Base-by-base conservation (phyloP, 2,797 vertebrate species). In the Craterocephalus amniculus region DNA sequence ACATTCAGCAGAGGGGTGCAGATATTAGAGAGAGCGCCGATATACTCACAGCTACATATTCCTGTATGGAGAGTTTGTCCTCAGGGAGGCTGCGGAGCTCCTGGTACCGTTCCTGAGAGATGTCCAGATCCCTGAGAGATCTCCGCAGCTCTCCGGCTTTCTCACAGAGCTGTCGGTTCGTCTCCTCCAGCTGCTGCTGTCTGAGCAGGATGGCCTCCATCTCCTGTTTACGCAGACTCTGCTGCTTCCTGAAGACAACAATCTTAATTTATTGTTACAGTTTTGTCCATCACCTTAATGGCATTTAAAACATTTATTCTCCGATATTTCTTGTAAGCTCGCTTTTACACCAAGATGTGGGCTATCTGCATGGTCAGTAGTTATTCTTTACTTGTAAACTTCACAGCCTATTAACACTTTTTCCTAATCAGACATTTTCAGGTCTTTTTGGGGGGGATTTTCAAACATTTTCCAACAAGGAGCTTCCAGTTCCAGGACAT, bases 131-230 rank as follows among this genome's bases (percentile, higher is more conserved):
- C 73, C 95, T 91, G 9, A 99, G 88, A 49, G 95, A 96, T 32
- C 93, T 92, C 3, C 96, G 95, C 61, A 99, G 88, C 81, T 97
- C 96, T 68, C 97, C 97, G 2, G 96, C 95, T 58, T 94, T 95
- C 67, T 98, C 96, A 56, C 96, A 94, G 75, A 99, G 90, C 36
- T 97, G 95, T 24, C 73, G 82, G 88, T 99, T 98, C 0, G 95
- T 97, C 86, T 98, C 96, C 86, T 99, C 98, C 7, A 99, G 92
- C 74, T 98, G 97, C 82, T 96, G 96, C 90, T 99, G 98, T 71
- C 96, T 93, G 78, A 96, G 73, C 80, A 97, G 89, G 89, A 99
- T 95, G 57, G 94, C 88, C 83, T 98, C 97, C 96, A 99, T 97
- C 93, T 99, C 98, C 84, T 98, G 96, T 84, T 97, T 99, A 90